phyloP scores from a whole-genome alignment of 2,888 invertebrate genomes.

The Caenorhabditis sp. region DNA sequence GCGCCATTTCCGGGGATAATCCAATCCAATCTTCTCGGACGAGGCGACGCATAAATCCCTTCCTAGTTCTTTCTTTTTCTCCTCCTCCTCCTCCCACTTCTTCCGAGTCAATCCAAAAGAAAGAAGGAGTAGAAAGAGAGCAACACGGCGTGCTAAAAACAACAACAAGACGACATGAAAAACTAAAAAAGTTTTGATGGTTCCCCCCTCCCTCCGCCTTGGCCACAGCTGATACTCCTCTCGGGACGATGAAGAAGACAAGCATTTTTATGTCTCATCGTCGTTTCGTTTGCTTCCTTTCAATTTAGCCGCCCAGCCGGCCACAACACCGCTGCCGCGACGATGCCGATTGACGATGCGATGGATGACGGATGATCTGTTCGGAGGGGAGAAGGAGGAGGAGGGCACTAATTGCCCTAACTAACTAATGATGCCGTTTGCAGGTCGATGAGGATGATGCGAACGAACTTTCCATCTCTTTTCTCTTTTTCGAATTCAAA shows the following conservation, averaged over 20 bases:
- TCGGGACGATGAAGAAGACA: constrained; percentile 36
- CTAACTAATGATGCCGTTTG: constrained; percentile 19
- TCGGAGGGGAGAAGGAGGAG: too few species aligned
- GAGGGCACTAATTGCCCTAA: constrained; percentile 40
- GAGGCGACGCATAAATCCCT: not conserved
- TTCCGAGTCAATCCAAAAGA: constrained; percentile 10
- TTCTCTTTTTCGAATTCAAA: constrained; percentile 9
- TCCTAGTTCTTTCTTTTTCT: constrained; percentile 7
- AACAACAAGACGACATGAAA: constrained; percentile 26
- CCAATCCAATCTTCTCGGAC: constrained; percentile 27
- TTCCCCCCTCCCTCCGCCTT: constrained; percentile 31
- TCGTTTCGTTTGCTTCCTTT: constrained; percentile 33
- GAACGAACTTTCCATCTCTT: constrained; percentile 22
- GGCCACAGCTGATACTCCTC: constrained; percentile 50
- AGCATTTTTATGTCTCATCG: constrained; percentile 56
- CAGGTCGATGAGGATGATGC: too few species aligned
- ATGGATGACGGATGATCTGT: constrained; percentile 44
- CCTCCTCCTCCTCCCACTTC: not conserved
- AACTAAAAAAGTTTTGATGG: constrained; percentile 47
- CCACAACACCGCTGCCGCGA: constrained; percentile 25
- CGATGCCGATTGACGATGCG: constrained; percentile 45
- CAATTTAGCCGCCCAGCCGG: constrained; percentile 38
- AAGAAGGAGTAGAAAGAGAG: constrained; percentile 12
- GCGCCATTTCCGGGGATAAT: constrained; percentile 20
- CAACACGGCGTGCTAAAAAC: constrained; percentile 26